phyloP scores from a whole-genome alignment of 2,888 invertebrate species.

The Bimastos eiseni region DNA sequence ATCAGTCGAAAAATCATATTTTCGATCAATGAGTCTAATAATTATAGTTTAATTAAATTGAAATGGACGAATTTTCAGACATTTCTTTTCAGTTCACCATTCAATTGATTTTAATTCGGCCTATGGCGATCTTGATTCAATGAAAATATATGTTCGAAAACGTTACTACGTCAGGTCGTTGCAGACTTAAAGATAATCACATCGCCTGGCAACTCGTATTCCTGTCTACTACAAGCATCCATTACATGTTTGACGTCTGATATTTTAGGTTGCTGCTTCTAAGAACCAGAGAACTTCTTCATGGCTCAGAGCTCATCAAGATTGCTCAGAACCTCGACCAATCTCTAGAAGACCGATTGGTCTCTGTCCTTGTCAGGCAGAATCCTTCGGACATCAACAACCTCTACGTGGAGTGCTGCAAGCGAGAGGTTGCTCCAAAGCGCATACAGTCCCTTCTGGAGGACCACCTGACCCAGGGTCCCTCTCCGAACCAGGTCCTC shows the following conservation, averaged over 20 bases:
- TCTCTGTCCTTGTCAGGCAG: conserved; percentile 28
- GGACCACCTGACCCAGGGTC: neutral
- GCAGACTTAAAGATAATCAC: neutral
- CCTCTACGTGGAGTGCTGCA: conserved; percentile 18
- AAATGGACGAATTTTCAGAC: neutral
- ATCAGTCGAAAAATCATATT: too few species aligned
- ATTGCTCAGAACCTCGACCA: conserved; percentile 20
- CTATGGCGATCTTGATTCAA: too few species aligned
- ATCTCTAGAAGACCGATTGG: neutral
- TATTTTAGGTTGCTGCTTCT: conserved; percentile 19
- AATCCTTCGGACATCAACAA: neutral
- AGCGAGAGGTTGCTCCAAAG: neutral
- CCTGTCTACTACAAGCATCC: too few species aligned
- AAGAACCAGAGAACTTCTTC: conserved; percentile 8
- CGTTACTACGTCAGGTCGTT: neutral
- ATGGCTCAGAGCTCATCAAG: conserved; percentile 16
- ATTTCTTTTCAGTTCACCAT: neutral
- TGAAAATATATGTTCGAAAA: neutral
- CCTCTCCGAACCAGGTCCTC: neutral
- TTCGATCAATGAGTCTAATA: too few species aligned
- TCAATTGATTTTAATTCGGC: neutral
- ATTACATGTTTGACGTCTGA: neutral
- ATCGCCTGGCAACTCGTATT: too few species aligned
- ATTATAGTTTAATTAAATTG: too few species aligned
- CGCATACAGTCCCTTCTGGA: neutral